These are phyloP conservation scores for Albula glossodonta DNA, from an alignment of 2,113 vertebrate species.

Conservation along the genomic window DNA sequence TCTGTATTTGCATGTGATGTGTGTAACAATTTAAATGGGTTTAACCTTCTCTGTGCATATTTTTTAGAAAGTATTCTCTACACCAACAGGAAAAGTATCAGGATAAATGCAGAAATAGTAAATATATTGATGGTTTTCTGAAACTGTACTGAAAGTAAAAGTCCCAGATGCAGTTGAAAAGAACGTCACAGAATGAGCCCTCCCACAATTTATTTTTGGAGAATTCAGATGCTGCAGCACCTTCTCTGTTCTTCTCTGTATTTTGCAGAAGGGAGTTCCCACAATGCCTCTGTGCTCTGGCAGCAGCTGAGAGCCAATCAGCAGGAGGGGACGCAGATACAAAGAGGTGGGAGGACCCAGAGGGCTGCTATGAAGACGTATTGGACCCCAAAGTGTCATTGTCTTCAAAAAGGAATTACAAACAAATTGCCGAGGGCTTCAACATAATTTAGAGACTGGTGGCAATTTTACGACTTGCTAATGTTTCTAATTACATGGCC, in stretches of 20 bases:
- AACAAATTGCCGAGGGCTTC: conserved; percentile 98
- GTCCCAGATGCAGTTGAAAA: too few species aligned
- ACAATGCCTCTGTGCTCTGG: neutral
- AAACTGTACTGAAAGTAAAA: too few species aligned
- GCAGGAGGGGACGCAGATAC: conserved; percentile 43
- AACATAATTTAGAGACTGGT: conserved; percentile 98
- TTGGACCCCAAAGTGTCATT: conserved; percentile 91
- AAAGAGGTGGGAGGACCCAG: conserved; percentile 77
- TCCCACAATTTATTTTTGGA: neutral
- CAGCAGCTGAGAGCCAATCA: neutral
- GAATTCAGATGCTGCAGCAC: neutral
- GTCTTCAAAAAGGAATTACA: conserved; percentile 97
- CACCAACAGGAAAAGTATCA: too few species aligned
- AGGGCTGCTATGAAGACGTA: conserved; percentile 86
- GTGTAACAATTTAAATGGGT: too few species aligned
- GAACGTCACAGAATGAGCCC: too few species aligned
- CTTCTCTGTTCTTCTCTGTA: neutral
- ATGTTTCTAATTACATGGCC: conserved; percentile 99
- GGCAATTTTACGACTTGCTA: conserved; percentile 99
- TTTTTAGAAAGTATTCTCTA: too few species aligned
- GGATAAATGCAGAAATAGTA: too few species aligned
- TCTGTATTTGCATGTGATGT: too few species aligned
- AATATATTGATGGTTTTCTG: too few species aligned
- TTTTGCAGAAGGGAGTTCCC: conserved; percentile 4
- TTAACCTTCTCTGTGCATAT: too few species aligned